A percentile compares a stretch with the other conserved stretches of the same genome.
These are phyloP conservation scores for Cybosia mesomella DNA, from an alignment of 2,888 invertebrate species.

Conservation along the genomic window DNA sequence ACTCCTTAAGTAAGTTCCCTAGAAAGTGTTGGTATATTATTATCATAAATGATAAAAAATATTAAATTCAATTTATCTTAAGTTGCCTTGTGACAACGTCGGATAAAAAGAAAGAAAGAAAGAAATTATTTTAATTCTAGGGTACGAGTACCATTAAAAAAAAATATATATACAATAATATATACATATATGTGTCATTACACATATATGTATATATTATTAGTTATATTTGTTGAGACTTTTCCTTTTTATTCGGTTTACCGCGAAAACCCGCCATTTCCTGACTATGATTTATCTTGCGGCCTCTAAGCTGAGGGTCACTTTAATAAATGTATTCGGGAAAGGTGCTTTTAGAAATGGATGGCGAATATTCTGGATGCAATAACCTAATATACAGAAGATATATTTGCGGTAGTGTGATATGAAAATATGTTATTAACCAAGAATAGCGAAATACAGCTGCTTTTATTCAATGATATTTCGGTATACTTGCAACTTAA, in stretches of 20 bases:
- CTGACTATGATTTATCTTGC: constrained; percentile 85
- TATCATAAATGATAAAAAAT: too few relatives aligned
- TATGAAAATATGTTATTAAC: constrained; percentile 50
- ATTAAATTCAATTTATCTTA: too few relatives aligned
- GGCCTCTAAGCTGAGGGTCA: constrained; percentile 82
- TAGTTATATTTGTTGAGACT: constrained; percentile 60
- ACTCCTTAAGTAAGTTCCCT: too few relatives aligned
- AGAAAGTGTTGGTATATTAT: too few relatives aligned
- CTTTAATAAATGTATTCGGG: constrained; percentile 86
- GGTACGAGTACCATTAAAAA: too few relatives aligned
- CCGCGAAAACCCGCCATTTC: constrained; percentile 77
- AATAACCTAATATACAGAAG: constrained; percentile 76
- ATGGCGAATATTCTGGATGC: constrained; percentile 77
- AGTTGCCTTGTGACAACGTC: too few relatives aligned
- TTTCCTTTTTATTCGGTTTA: constrained; percentile 77
- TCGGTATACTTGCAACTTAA: neutral
- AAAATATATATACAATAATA: too few relatives aligned
- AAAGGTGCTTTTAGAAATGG: constrained; percentile 78
- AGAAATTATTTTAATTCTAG: too few relatives aligned
- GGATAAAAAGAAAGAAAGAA: too few relatives aligned
- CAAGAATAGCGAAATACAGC: constrained; percentile 32
- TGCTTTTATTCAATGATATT: constrained; percentile 32
- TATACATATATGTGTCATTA: constrained; percentile 8
- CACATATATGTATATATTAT: constrained; percentile 42
- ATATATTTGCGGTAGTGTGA: constrained; percentile 58